Percentiles rank a stretch among this genome's conserved stretches.
Conservation (phyloP, 2,113 vertebrate species). For the Pteropus alecto region DNA sequence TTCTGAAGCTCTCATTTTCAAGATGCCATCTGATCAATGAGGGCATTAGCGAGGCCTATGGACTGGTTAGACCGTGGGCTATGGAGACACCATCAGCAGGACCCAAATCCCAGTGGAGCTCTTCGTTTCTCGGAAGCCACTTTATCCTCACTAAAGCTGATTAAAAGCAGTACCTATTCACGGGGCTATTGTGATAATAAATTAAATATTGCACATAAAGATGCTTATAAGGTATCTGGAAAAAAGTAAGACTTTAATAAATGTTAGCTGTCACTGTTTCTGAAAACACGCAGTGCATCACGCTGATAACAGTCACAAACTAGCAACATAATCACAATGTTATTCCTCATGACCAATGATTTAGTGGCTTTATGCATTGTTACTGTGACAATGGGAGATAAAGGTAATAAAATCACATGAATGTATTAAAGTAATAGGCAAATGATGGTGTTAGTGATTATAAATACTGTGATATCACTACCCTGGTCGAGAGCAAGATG, state of each 20-base stretch:
- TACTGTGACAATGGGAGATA: background rate
- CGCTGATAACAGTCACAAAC: background rate
- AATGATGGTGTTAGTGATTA: background rate
- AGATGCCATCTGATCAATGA: background rate
- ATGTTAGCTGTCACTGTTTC: background rate
- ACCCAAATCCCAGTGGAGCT: background rate
- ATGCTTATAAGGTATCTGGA: background rate
- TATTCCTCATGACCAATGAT: background rate
- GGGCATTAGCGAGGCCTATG: background rate
- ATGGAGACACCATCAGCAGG: background rate
- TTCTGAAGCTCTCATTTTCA: background rate
- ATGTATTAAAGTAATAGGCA: background rate
- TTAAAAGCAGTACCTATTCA: background rate
- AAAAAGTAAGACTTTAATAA: background rate
- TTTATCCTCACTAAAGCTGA: background rate
- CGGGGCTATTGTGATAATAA: background rate
- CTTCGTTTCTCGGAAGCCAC: background rate
- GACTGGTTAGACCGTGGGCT: background rate
- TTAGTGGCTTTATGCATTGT: background rate
- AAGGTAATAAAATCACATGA: background rate
- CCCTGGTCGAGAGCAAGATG: background rate
- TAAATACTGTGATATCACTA: background rate
- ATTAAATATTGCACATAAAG: background rate
- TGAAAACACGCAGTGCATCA: background rate
- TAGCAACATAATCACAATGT: background rate